Evolutionary conservation across 2,113 vertebrate species (phyloP).

Genomic region (Anhinga anhinga): DNA sequence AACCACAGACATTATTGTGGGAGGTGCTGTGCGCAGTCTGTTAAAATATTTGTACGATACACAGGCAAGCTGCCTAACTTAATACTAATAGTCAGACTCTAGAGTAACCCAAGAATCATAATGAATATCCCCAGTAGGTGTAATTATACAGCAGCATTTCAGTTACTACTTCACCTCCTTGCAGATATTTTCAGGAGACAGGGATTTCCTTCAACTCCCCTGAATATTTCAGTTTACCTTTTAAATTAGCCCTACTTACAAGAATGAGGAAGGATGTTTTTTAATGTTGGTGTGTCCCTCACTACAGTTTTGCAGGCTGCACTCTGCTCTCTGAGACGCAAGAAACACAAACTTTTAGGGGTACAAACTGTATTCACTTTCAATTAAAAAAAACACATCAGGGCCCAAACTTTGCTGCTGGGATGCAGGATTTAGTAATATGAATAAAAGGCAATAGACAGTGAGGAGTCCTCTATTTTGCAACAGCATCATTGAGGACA

Average conservation of each 20-base stretch:
- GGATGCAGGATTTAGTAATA: background rate
- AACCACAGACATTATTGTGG: background rate
- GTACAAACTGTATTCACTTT: background rate
- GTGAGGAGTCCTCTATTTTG: background rate
- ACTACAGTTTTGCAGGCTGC: background rate
- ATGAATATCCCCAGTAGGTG: constrained; percentile 59
- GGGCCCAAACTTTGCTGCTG: background rate
- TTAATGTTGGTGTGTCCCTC: background rate
- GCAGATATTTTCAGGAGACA: constrained; percentile 26
- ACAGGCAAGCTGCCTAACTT: constrained; percentile 6
- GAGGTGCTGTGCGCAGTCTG: background rate
- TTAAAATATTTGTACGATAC: background rate
- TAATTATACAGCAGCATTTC: constrained; percentile 54
- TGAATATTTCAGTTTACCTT: constrained; percentile 43
- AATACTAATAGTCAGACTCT: constrained; percentile 45
- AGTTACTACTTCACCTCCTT: constrained; percentile 31
- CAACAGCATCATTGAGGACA: background rate
- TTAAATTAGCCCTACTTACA: constrained; percentile 14
- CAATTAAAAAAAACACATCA: background rate
- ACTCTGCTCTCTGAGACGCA: background rate
- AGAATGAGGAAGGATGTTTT: background rate
- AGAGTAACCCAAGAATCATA: constrained; percentile 53
- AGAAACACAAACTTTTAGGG: background rate
- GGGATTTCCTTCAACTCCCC: constrained; percentile 52
- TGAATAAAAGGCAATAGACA: background rate